Conservation (phyloP, 2,113 vertebrate species). For the Arvicanthis niloticus region DNA sequence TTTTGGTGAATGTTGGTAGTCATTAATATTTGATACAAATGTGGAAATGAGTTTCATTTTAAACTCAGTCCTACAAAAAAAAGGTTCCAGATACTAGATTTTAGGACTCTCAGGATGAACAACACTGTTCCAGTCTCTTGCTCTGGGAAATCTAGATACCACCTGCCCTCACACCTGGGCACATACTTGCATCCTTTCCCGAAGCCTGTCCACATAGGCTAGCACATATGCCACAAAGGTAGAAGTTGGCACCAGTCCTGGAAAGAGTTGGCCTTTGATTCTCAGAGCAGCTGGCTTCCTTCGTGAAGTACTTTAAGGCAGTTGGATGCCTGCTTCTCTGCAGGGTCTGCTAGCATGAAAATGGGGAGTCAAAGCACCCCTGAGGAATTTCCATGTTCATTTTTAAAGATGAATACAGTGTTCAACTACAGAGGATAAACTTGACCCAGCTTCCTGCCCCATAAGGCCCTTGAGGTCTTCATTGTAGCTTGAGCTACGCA, state of each 20-base stretch:
- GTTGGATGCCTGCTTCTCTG: constrained; percentile 1
- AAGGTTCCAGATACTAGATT: neutral
- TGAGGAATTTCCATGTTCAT: constrained; percentile 62
- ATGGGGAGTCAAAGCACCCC: neutral
- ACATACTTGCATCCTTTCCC: no score
- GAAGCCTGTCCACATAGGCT: neutral
- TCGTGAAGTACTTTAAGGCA: constrained; percentile 17
- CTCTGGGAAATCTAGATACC: neutral
- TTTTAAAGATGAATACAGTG: neutral
- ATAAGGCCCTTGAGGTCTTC: neutral
- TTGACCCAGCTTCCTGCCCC: neutral
- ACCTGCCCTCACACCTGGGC: neutral
- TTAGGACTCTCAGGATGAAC: neutral
- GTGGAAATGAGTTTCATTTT: constrained; percentile 34
- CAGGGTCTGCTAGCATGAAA: neutral
- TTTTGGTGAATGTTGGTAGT: constrained; percentile 19
- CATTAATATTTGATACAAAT: constrained; percentile 53
- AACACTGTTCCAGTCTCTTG: neutral
- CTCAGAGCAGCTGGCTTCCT: constrained; percentile 58
- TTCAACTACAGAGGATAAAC: constrained; percentile 10
- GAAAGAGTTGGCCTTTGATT: constrained; percentile 39
- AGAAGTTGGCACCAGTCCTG: neutral
- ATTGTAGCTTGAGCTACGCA: neutral
- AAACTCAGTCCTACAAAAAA: neutral
- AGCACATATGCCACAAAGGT: neutral